Evolutionary conservation across 2,797 vertebrate genomes (phyloP), one percentile per base, ranked within the genome.

Genomic region (Philypnodon macrostomus): DNA sequence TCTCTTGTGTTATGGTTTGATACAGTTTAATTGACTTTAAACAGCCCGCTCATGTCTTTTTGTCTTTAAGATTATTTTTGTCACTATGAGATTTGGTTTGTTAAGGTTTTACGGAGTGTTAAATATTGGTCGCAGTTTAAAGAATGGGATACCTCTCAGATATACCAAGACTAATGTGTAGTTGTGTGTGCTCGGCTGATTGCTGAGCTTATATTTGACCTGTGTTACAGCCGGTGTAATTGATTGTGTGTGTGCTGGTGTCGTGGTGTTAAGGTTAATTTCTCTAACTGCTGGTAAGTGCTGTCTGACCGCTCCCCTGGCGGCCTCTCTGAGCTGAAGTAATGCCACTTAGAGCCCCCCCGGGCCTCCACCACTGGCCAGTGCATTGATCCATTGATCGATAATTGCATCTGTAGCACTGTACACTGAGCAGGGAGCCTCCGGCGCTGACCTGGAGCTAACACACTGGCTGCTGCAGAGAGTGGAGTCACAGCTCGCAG

Each of bases 201-300:
- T 64, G 51, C 58, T 56, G 45, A 62, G 66, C 58, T 54, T 42
- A 51, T 49, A 52, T 67, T 75, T 63, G 79, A 77, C 73, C 79
- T 67, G 73, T 70, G 75, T 73, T 79, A 63, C 75, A 59, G 54
- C 42, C 7, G 55, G 55, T 61, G 60, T 85, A 84, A 87, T 84
- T 86, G 83, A 84, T 85, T 84, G 77, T 80, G 75, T 80, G 67
- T 73, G 82, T 40, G 70, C 70, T 37, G 67, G 79, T 80, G 81
- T 85, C 70, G 86, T 16, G 17, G 75, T 73, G 59, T 85, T 89
- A 88, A 87, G 88, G 85, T 89, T 87, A 79, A 80, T 86, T 91
- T 88, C 87, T 87, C 77, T 89, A 88, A 89, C 77, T 89, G 87
- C 82, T 89, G 82, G 80, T 88, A 90, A 87, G 87, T 89, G 73